phyloP scores from a whole-genome alignment of 2,113 vertebrate genomes.

The Vidua chalybeata region DNA sequence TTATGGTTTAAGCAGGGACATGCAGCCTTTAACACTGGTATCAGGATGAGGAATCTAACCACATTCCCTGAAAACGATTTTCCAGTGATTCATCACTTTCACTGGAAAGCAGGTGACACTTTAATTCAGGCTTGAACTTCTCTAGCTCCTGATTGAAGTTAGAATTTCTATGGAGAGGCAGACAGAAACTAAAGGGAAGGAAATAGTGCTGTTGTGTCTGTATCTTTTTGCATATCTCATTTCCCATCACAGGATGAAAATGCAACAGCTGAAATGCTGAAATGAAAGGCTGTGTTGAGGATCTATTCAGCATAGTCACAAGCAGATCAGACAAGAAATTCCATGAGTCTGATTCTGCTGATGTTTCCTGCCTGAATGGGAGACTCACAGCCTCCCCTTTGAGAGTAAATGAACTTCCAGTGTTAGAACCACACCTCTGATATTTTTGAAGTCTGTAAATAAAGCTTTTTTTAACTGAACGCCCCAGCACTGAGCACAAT shows the following conservation, averaged over 20 bases:
- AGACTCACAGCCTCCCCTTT: not conserved
- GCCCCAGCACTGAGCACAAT: not conserved
- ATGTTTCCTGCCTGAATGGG: not conserved
- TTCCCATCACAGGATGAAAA: constrained; percentile 11
- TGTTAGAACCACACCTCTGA: not conserved
- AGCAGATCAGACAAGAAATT: not conserved
- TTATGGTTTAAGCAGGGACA: constrained; percentile 28
- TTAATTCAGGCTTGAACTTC: constrained; percentile 45
- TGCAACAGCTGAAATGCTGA: not conserved
- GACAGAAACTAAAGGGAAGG: constrained; percentile 4
- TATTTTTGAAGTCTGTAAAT: constrained; percentile 36
- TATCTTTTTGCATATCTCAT: constrained; percentile 12
- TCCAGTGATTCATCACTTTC: constrained; percentile 46
- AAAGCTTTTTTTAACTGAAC: constrained; percentile 10
- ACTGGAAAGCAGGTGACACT: constrained; percentile 44
- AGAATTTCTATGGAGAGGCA: not conserved
- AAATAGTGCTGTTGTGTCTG: not conserved
- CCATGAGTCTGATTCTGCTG: constrained; percentile 11
- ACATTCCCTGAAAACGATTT: constrained; percentile 12
- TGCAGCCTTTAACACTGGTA: constrained; percentile 38
- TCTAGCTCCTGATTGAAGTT: constrained; percentile 8
- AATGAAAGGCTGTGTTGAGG: constrained; percentile 7
- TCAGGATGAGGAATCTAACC: constrained; percentile 36
- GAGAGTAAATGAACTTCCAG: not conserved
- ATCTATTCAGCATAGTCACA: not conserved